Conservation (phyloP, 2,888 invertebrate genomes). For the Hyppa rectilinea region DNA sequence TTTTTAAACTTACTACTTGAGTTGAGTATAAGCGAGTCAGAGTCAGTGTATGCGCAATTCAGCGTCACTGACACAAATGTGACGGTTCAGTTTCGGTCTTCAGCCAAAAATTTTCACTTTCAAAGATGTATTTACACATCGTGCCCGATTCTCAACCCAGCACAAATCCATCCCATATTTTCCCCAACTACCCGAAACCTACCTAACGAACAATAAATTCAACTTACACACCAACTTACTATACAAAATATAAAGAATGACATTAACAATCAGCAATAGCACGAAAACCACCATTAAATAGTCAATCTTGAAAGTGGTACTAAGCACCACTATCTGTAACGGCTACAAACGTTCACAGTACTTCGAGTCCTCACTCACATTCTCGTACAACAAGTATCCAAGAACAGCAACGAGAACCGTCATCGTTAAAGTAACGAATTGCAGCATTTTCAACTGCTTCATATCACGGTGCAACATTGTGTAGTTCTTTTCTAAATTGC, state of each 20-base stretch:
- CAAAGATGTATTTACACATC: too few relatives aligned
- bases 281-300: slow-evolving; percentile 66
- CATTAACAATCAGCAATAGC: slow-evolving; percentile 70
- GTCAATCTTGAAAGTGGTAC: slow-evolving; percentile 75
- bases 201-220: slow-evolving; percentile 62
- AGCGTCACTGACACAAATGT: too few relatives aligned
- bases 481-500: slow-evolving; percentile 81
- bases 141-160: not conserved
- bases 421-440: slow-evolving; percentile 79
- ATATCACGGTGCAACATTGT: slow-evolving; percentile 78
- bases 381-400: slow-evolving; percentile 80
- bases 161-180: not conserved
- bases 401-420: slow-evolving; percentile 78
- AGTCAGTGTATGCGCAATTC: too few relatives aligned
- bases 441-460: slow-evolving; percentile 79
- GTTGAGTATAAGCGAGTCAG: not conserved
- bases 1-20: not conserved
- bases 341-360: slow-evolving; percentile 86
- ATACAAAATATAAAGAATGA: slow-evolving; percentile 72
- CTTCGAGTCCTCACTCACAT: slow-evolving; percentile 72
- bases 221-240: slow-evolving; percentile 72
- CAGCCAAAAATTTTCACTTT: too few relatives aligned
- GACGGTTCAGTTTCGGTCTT: too few relatives aligned
- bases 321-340: slow-evolving; percentile 77
- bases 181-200: slow-evolving; percentile 13